A percentile compares a stretch with the other conserved stretches of the same genome.
Conservation (phyloP, 1,140 invertebrate genomes). For the Atta texana region DNA sequence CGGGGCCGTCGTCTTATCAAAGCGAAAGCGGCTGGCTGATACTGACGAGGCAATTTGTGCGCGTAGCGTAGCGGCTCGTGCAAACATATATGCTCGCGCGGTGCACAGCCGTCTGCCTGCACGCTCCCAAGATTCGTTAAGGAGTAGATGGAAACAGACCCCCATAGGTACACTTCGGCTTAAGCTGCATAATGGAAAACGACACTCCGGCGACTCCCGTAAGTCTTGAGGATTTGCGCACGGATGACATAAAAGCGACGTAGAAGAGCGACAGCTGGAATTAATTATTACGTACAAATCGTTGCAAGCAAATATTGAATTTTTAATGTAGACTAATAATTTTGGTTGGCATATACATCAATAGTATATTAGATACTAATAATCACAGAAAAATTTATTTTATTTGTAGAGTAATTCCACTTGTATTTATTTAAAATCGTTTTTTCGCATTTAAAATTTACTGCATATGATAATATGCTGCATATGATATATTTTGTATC, state of each 20-base stretch:
- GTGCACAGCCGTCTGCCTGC: conserved; percentile 45
- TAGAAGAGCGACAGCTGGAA: conserved; percentile 58
- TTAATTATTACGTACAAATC: conserved; percentile 46
- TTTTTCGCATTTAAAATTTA: neutral
- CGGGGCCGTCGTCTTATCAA: conserved; percentile 47
- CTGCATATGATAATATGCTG: neutral
- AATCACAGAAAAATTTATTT: neutral
- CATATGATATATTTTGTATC: conserved; percentile 8
- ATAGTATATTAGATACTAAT: neutral
- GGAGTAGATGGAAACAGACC: conserved; percentile 63
- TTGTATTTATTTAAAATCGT: neutral
- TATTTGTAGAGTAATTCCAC: neutral
- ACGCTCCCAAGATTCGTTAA: conserved; percentile 53
- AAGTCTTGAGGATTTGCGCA: conserved; percentile 57
- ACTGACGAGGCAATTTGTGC: conserved; percentile 66
- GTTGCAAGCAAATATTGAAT: neutral
- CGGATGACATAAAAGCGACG: conserved; percentile 21
- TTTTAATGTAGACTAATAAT: neutral
- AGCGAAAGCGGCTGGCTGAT: conserved; percentile 55
- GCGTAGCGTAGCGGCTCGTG: conserved; percentile 53
- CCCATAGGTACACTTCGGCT: conserved; percentile 69
- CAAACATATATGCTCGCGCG: conserved; percentile 53
- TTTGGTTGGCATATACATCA: no score
- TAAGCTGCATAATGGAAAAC: conserved; percentile 71
- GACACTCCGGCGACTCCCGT: conserved; percentile 67